Conservation (phyloP, 2,113 vertebrate genomes). For the Nanorana parkeri region DNA sequence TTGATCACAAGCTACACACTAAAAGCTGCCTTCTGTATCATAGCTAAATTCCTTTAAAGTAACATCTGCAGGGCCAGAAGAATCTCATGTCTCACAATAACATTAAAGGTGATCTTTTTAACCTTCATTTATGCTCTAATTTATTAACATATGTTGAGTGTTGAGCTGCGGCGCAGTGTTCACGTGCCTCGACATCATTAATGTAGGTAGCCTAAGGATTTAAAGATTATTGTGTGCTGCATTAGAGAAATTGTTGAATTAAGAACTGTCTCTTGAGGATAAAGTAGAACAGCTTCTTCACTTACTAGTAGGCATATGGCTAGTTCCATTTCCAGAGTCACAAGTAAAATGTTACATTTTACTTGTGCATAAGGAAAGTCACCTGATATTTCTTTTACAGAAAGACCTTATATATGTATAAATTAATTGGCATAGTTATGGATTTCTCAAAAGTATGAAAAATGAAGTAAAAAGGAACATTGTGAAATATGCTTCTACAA, state of each 20-base stretch:
- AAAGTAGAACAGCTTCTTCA: conserved; percentile 61
- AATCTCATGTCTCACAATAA: conserved; percentile 16
- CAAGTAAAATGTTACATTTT: conserved; percentile 11
- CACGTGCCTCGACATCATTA: conserved; percentile 62
- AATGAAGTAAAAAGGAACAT: no score
- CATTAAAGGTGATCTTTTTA: conserved; percentile 58
- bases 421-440: no score
- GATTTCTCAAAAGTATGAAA: no score
- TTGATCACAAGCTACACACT: background rate
- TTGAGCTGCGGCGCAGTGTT: conserved; percentile 66
- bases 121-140: conserved; percentile 73
- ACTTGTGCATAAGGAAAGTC: background rate
- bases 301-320: conserved; percentile 66
- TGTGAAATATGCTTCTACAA: no score
- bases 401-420: no score
- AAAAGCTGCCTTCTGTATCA: background rate
- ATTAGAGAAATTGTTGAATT: conserved; percentile 74
- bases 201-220: conserved; percentile 75
- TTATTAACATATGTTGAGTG: conserved; percentile 66
- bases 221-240: conserved; percentile 69
- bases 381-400: background rate
- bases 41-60: conserved; percentile 2
- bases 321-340: conserved; percentile 69
- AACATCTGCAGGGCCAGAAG: conserved; percentile 1
- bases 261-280: conserved; percentile 71